These are phyloP conservation scores for Raphicerus campestris DNA, from an alignment of 2,113 vertebrate genomes.

Conservation along the genomic window DNA sequence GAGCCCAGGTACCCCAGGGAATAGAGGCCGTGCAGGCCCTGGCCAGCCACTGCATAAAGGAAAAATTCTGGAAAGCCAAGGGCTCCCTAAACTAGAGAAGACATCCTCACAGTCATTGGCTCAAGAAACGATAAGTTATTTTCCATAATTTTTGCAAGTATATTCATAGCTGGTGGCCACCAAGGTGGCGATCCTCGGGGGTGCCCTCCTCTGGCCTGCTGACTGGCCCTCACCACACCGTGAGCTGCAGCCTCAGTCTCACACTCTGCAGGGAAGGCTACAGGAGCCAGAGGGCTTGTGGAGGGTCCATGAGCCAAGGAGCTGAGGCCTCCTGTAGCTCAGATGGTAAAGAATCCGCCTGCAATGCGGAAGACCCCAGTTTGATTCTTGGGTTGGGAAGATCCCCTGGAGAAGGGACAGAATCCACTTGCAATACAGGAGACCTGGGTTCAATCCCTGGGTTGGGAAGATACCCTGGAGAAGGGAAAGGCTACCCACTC, in stretches of 20 bases:
- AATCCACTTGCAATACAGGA: background rate
- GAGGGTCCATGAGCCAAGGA: background rate
- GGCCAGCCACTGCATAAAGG: background rate
- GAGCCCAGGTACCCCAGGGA: background rate
- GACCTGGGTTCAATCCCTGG: background rate
- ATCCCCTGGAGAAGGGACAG: background rate
- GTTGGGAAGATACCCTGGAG: background rate
- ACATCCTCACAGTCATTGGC: background rate
- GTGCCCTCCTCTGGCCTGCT: background rate
- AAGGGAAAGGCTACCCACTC: background rate
- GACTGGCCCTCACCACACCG: too few relatives aligned
- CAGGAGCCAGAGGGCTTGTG: background rate
- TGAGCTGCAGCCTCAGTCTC: fast-evolving
- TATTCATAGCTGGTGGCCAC: background rate
- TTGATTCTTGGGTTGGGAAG: background rate
- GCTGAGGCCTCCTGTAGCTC: background rate
- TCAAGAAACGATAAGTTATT: background rate
- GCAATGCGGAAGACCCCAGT: background rate
- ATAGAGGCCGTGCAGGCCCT: background rate
- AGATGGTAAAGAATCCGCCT: background rate
- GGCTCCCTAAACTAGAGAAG: background rate
- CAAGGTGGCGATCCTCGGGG: background rate
- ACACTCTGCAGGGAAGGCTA: background rate
- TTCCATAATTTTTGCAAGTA: background rate
- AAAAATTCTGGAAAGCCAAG: background rate